These are phyloP conservation scores for Nipponia nippon DNA, from an alignment of 2,113 vertebrate species.

Conservation along the genomic window DNA sequence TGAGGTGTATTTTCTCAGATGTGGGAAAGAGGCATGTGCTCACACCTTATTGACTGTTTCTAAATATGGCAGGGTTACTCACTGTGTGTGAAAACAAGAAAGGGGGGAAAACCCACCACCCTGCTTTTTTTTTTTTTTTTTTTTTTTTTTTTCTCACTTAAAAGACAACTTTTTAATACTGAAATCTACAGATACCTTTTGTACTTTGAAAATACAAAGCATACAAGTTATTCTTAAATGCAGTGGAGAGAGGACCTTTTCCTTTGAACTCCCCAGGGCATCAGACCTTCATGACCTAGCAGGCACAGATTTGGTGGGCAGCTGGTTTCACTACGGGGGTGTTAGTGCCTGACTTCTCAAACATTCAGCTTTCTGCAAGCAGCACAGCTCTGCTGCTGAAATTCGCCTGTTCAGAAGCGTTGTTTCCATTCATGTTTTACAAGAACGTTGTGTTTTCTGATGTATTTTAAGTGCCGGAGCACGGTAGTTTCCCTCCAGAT, in stretches of 20 bases:
- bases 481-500: not conserved
- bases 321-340: not conserved
- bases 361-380: not conserved
- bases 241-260: not conserved
- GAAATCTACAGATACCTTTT: not conserved
- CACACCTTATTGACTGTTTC: not conserved
- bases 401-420: accelerated
- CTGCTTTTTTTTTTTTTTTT: not conserved
- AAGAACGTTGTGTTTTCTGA: not conserved
- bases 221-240: not conserved
- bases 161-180: not conserved
- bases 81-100: not conserved
- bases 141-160: not conserved
- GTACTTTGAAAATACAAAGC: not conserved
- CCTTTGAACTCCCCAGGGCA: not conserved
- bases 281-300: not conserved
- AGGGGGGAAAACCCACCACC: not conserved
- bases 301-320: not conserved
- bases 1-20: not conserved
- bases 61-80: not conserved
- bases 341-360: not conserved
- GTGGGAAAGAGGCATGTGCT: not conserved
- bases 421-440: not conserved
- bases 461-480: not conserved
- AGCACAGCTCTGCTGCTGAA: not conserved